Percentiles rank a stretch among this genome's conserved stretches.
Evolutionary conservation across 1,140 invertebrate species (phyloP).

Genomic region (Pogonognathellus flavescens): DNA sequence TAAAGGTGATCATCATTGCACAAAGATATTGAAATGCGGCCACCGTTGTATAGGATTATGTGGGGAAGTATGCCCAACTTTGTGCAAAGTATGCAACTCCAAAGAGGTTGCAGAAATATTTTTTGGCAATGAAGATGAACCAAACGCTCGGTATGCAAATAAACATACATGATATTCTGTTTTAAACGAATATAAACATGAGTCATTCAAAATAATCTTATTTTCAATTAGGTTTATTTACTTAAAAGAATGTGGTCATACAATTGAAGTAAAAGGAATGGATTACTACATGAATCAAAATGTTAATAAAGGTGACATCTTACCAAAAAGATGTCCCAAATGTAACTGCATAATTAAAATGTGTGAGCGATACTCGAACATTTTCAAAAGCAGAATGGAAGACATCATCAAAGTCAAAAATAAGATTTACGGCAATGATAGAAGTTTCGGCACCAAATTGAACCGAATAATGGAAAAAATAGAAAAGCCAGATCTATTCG

Average conservation of each 20-base stretch:
- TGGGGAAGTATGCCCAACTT: neutral
- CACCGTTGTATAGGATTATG: conserved; percentile 48
- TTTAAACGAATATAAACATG: neutral
- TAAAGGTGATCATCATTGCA: conserved; percentile 72
- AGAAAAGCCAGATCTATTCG: no score
- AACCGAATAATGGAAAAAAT: neutral
- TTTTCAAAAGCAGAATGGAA: conserved; percentile 68
- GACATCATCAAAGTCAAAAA: neutral
- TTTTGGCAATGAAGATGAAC: conserved; percentile 73
- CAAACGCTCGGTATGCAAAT: conserved; percentile 73
- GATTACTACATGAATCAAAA: conserved; percentile 72
- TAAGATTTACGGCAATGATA: conserved; percentile 23
- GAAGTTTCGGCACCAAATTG: neutral
- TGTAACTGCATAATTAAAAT: conserved; percentile 72
- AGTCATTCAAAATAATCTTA: conserved; percentile 32
- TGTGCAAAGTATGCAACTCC: conserved; percentile 13
- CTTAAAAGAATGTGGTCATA: conserved; percentile 77
- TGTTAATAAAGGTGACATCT: conserved; percentile 67
- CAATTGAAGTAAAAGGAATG: conserved; percentile 74
- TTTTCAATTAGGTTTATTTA: conserved; percentile 72
- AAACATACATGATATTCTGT: neutral
- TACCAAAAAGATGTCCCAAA: conserved; percentile 71
- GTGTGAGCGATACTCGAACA: conserved; percentile 70
- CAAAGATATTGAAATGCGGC: neutral
- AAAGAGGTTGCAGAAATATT: conserved; percentile 74